Evolutionary conservation across 2,888 invertebrate species (phyloP).

Genomic region (Platerodrilus igneus): DNA sequence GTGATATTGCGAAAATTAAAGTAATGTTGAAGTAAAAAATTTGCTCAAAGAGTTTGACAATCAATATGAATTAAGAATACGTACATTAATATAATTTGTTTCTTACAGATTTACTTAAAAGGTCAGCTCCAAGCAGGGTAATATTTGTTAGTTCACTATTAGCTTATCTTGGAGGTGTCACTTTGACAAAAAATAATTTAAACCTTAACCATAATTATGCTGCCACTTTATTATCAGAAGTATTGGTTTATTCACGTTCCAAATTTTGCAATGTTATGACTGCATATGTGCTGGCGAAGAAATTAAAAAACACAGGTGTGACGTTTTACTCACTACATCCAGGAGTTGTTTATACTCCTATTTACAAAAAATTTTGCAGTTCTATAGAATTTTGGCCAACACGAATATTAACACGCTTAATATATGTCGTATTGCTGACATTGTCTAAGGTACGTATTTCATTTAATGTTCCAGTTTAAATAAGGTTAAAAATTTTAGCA

Average conservation of each 20-base stretch:
- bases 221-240: neutral
- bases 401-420: no score
- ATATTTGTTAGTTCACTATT: slow-evolving; percentile 33
- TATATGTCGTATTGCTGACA: no score
- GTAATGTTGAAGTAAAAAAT: no score
- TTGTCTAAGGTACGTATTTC: no score
- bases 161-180: slow-evolving; percentile 23
- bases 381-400: no score
- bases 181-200: slow-evolving; percentile 24
- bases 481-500: no score
- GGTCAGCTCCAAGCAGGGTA: slow-evolving; percentile 24
- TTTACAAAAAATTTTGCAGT: slow-evolving; percentile 5
- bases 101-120: slow-evolving; percentile 2
- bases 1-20: no score
- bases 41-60: no score
- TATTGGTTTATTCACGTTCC: slow-evolving; percentile 36
- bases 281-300: slow-evolving; percentile 41
- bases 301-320: slow-evolving; percentile 36
- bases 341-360: slow-evolving; percentile 37
- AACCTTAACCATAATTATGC: slow-evolving; percentile 11
- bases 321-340: slow-evolving; percentile 44
- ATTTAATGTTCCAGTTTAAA: no score
- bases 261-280: slow-evolving; percentile 42
- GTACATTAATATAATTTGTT: no score
- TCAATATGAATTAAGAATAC: no score